phyloP scores from a whole-genome alignment of 2,113 vertebrate species.

The Alligator sinensis region DNA sequence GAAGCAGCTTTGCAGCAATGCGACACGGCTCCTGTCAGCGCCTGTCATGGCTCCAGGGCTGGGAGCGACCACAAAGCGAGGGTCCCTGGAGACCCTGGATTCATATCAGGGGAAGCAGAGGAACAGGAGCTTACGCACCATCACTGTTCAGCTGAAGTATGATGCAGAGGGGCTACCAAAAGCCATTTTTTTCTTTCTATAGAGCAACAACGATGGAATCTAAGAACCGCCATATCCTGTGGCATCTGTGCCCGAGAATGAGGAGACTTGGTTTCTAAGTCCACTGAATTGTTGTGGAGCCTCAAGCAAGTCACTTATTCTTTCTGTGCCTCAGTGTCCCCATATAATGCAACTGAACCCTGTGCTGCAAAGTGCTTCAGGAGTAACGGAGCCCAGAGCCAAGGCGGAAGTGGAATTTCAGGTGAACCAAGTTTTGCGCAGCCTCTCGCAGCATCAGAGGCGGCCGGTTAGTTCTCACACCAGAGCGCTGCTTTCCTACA shows the following conservation, averaged over 20 bases:
- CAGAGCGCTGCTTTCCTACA: background rate
- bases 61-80: background rate
- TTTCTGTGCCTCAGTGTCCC: background rate
- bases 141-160: background rate
- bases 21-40: background rate
- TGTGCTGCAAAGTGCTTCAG: background rate
- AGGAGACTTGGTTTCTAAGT: background rate
- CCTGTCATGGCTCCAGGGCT: background rate
- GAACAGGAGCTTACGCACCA: background rate
- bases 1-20: background rate
- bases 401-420: background rate
- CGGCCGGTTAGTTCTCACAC: background rate
- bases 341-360: background rate
- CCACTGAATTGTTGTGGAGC: background rate
- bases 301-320: background rate
- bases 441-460: no score
- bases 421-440: background rate
- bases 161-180: background rate
- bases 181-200: background rate
- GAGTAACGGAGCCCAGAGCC: background rate
- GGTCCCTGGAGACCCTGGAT: background rate
- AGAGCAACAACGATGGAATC: background rate
- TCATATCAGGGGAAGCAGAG: background rate
- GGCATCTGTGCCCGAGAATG: background rate
- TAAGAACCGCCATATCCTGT: background rate